Evolutionary conservation across 30 jellyfish, hydroid and myxozoan genomes (phyloP).

Genomic region (Turritopsis rubra): DNA sequence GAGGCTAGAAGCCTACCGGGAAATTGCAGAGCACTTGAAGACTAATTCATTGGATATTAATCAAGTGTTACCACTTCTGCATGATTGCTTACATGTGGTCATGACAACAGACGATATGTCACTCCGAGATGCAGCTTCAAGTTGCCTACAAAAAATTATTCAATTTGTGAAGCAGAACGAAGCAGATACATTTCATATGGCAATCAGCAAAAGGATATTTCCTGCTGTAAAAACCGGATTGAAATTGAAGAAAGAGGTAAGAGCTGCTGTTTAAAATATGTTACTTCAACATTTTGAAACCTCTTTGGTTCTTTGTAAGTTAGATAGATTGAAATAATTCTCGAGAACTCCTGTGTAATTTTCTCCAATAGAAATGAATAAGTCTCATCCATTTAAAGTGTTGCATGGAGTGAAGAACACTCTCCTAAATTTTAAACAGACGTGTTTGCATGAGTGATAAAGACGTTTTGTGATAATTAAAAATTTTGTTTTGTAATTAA

Average conservation of each 20-base stretch:
- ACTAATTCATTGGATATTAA: slow-evolving; percentile 10
- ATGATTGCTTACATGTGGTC: slow-evolving; percentile 44
- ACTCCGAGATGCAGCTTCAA: slow-evolving; percentile 69
- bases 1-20: slow-evolving; percentile 60
- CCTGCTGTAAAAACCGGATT: slow-evolving; percentile 65
- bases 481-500: too few species aligned
- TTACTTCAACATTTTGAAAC: background rate
- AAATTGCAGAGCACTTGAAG: slow-evolving; percentile 30
- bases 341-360: background rate
- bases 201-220: slow-evolving; percentile 35
- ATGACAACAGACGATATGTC: slow-evolving; percentile 62
- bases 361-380: background rate
- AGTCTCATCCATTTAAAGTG: too few species aligned
- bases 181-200: slow-evolving; percentile 20
- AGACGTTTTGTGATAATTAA: too few species aligned
- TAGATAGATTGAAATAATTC: background rate
- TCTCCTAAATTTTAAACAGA: too few species aligned
- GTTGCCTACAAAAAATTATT: slow-evolving; percentile 43
- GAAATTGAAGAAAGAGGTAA: slow-evolving; percentile 61
- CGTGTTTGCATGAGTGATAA: too few species aligned
- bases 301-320: background rate
- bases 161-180: slow-evolving; percentile 19
- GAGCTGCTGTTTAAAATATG: background rate
- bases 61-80: slow-evolving; percentile 47
- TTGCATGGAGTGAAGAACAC: too few species aligned